Evolutionary conservation across 2,888 invertebrate genomes (phyloP).

Genomic region (Eilema sororculum): DNA sequence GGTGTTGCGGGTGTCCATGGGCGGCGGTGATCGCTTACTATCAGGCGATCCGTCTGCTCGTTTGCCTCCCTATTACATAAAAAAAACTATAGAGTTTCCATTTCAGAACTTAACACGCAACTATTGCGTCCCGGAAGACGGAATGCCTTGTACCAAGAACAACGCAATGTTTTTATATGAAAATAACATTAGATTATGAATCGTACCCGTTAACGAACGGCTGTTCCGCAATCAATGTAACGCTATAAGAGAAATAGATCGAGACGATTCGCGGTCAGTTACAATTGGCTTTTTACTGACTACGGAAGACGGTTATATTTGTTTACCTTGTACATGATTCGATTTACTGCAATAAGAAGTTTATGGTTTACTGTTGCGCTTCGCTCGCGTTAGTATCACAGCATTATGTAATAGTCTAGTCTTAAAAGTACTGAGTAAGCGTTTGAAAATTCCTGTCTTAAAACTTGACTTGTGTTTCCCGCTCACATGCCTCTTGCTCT

Average conservation of each 20-base stretch:
- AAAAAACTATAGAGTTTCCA: too few relatives aligned
- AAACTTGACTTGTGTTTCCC: too few relatives aligned
- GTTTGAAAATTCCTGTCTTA: too few relatives aligned
- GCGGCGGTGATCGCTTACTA: too few relatives aligned
- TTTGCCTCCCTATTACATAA: too few relatives aligned
- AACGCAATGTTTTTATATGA: neutral
- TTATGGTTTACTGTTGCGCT: neutral
- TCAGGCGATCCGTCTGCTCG: too few relatives aligned
- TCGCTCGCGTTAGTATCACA: neutral
- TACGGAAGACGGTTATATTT: constrained; percentile 33
- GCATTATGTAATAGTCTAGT: too few relatives aligned
- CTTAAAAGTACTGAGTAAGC: too few relatives aligned
- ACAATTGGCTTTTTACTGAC: constrained; percentile 35
- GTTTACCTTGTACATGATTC: neutral
- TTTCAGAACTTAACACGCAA: neutral
- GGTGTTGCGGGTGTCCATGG: too few relatives aligned
- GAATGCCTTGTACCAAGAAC: neutral
- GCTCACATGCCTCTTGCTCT: too few relatives aligned
- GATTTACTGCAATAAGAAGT: neutral
- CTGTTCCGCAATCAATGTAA: constrained; percentile 44
- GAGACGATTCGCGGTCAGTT: constrained; percentile 36
- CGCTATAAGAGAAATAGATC: constrained; percentile 39
- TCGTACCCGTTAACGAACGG: constrained; percentile 24
- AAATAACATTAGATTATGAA: constrained; percentile 31
- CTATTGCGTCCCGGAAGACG: neutral